Evolutionary conservation across 1,140 invertebrate genomes (phyloP), one percentile per base, ranked within the genome.

Genomic region (Saccostrea echinata): DNA sequence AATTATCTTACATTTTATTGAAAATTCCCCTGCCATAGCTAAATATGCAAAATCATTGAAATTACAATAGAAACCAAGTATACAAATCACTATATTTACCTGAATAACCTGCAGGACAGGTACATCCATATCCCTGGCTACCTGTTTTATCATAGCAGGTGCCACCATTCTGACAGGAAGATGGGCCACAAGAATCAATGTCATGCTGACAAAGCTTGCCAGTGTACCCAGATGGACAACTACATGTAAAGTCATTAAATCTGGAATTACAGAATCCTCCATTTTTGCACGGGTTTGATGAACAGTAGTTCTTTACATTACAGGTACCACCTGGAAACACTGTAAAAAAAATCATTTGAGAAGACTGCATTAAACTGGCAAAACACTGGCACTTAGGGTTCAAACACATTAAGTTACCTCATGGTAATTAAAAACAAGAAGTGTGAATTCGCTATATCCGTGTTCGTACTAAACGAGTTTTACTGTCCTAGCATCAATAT

Each of bases 261-360:
- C 16, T 35, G 33, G 92, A 85, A n/a, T 30, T 55, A 90, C 92
- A 93, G 8, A 95, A 96, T 8, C 92, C 92, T 27, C 97, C 98
- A 93, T 97, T 96, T 43, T 96, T 95, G 86, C 90, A 91, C 1
- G 80, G 86, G 43, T 88, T 86, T 33, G 21, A 8, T 12, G 33
- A 12, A 81, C 85, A 86, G 68, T 86, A 68, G 16, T 27, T 11
- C 43, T 55, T 81, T 24, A 2, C 0, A 11, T 27, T 18, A 71
- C 88, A 88, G 0, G 57, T 55, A 21, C 18, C 43, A 30, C 88
- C 52, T 4, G 83, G 53, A 76, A 84, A 88, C 3, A 84, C 88
- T 88, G 80, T 61, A 64, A 88, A 83, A 43, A 43, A 43, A 43
- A 43, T 43, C 4, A 2, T 8, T 43, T 43, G 2, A 3, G 6